Evolutionary conservation across 64 coral and sea anemone genomes (phyloP), one percentile per base, ranked within the genome.

Genomic region (Stichodactyla mertensii): DNA sequence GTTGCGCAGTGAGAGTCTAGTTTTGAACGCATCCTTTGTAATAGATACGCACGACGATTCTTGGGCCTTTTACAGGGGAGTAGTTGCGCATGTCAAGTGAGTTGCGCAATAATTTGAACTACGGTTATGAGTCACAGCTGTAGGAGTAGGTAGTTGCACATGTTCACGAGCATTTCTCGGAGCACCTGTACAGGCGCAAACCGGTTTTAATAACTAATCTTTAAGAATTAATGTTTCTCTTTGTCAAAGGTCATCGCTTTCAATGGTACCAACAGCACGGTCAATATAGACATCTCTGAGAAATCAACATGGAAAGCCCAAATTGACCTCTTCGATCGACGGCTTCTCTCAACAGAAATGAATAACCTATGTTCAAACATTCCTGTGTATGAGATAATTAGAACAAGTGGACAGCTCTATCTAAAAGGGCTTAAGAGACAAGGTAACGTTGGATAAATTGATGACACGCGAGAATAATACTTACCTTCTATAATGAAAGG

Each of bases 291-390:
- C 23, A 57, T 85, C 55, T 36, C 45, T 52, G 67, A 77, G 24
- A 90, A 77, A 74, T 70, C 69, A 8, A 56, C 82, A 10, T 74
- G 69, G 83, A 74, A 85, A 54, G 57, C 51, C 5, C 77, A 85
- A 26, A 55, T 15, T 61, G 26, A 24, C 16, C 4, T 24, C 28
- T 15, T 77, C 1, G 51, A 90, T 26, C 53, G 14, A 26, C 8
- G 7, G 8, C 24, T 7, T 57, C 89, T 85, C 22, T 59, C 7
- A 11, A 7, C 51, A 1, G 71, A 55, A 52, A 85, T 85, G 89
- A 51, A 51, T 51, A 55, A 85, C 54, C 52, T 77, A n/a, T 90
- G 89, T 55, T 16, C 15, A n/a, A 62, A 20, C 18, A 77, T 85
- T 27, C 83, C 69, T 13, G 36, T 85, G 22, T 85, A 90, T 20